Evolutionary conservation across 2,888 invertebrate genomes (phyloP), one percentile per base, ranked within the genome.

Genomic region (Hypomecis atomaria): DNA sequence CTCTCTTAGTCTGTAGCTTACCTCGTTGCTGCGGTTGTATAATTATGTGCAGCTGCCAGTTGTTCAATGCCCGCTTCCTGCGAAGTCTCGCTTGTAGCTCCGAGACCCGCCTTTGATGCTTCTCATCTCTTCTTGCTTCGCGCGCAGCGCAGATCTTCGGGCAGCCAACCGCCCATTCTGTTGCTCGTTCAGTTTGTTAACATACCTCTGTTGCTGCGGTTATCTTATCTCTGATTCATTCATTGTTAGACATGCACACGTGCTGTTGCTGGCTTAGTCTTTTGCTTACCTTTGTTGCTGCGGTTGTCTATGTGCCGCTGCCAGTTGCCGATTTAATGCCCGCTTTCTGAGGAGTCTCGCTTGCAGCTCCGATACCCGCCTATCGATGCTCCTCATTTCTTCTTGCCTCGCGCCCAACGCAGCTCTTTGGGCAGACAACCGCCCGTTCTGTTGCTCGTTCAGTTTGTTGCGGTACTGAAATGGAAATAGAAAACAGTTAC

Each of bases 181-280:
- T 87, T 99, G 98, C 88, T 98, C 97, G 89, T 98, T 98, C 89
- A 99, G 93, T 89, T 98, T 98, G 93, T 98, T 99, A n/a, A n/a
- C n/a, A n/a, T n/a, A 23, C 3, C 23, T 23, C 23, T 23, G 23
- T 23, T 23, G 23, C 23, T 23, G 23, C 23, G 23, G 23, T 23
- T 23, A 3, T 23, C 23, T 23, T 23, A 23, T 23, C 1, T 23
- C 23, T 23, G 23, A 23, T 3, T 23, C 1, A 23, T 23, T 23
- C 23, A 1, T 23, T 23, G 23, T 23, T 3, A 3, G 6, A 23
- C 8, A 2, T 4, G 8, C 0, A 4, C 9, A 9, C 33, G 9
- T 45, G 10, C 10, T 34, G 9, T 48, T 47, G 33, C 33, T 47
- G 10, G 23, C 9, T 43, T 8, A 0, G 23, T 23, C n/a, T 11